Evolutionary conservation across 2,888 invertebrate genomes (phyloP), one percentile per base, ranked within the genome.

Genomic region (Philereme vetulata): DNA sequence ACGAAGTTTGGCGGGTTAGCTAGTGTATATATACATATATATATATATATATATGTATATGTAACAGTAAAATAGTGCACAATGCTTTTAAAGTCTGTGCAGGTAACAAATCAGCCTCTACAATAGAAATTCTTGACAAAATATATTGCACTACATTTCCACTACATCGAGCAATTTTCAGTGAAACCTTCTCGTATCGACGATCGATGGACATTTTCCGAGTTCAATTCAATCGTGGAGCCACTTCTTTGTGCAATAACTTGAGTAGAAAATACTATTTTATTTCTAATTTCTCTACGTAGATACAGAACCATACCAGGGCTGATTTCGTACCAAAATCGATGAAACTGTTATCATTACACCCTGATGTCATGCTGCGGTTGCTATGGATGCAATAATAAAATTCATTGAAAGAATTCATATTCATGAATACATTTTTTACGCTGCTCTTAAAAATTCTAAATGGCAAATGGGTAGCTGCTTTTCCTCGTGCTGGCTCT

Each of bases 71-170:
- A 70, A 74, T 68, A 66, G 65, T 65, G 72, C 54, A 62, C 68
- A 68, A 71, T 72, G 70, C 67, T 67, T 72, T 70, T 72, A 65
- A 72, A 68, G 59, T 68, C 54, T 63, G 62, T 68, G 66, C 71
- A 66, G 60, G 65, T 68, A 72, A 74, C 77, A 78, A 80, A 79
- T 80, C 78, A 75, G 70, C 56, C 64, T 64, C 56, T 64, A 75
- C 76, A 77, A 76, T 74, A 74, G 76, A 68, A 69, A 72, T 72
- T 75, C 75, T 70, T 60, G 46, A 53, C 53, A 64, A 62, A 70
- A 72, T 74, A 69, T 70, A 74, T 73, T 73, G 72, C 75, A 69
- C 65, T 69, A 68, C 59, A 66, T 71, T 76, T 72, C 57, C 60
- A 60, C 60, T 64, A 64, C 60, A 64, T 64, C 51, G 60, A 60